A percentile compares a stretch with the other conserved stretches of the same genome.
phyloP scores from a whole-genome alignment of 2,113 vertebrate species.

The Cinclus cinclus region DNA sequence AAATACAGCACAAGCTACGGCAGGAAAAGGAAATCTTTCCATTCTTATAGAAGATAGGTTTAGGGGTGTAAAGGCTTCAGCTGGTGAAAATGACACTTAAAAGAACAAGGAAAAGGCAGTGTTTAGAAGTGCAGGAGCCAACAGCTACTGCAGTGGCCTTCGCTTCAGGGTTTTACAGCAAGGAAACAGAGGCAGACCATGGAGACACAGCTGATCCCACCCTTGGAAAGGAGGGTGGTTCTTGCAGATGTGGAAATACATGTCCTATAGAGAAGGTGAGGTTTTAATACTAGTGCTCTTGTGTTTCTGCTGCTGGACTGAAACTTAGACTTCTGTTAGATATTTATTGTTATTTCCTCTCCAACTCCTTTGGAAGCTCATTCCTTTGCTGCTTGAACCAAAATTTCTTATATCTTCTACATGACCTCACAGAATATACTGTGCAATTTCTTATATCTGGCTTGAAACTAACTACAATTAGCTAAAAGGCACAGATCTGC shows the following conservation, averaged over 20 bases:
- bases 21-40: neutral
- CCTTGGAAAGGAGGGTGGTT: neutral
- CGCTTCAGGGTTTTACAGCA: neutral
- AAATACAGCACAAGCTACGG: neutral
- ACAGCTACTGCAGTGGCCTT: neutral
- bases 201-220: neutral
- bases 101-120: neutral
- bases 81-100: neutral
- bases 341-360: neutral
- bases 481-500: neutral
- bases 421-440: neutral
- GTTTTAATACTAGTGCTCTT: neutral
- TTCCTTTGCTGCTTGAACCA: neutral
- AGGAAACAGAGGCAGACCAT: neutral
- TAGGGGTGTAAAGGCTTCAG: neutral
- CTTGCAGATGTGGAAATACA: neutral
- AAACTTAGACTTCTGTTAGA: neutral
- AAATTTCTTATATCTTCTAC: neutral
- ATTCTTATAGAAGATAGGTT: neutral
- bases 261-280: neutral
- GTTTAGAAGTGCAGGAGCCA: neutral
- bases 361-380: neutral
- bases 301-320: neutral
- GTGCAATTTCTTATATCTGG: neutral
- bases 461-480: neutral